Conservation (phyloP, 92 coral and sea anemone genomes). For the Umimayanthus chanpuru region DNA sequence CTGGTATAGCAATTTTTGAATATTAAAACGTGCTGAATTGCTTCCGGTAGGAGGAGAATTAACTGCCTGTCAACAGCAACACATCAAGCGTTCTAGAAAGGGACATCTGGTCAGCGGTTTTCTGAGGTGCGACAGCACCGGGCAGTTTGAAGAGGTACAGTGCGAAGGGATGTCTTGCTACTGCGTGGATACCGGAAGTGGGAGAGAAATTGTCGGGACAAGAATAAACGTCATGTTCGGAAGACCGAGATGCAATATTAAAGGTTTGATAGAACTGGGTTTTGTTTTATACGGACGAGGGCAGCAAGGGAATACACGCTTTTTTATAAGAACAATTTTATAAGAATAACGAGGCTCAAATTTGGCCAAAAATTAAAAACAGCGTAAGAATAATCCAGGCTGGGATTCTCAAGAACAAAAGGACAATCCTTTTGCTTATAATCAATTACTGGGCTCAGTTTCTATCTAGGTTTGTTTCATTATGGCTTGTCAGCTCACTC, state of each 20-base stretch:
- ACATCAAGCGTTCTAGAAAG: constrained; percentile 51
- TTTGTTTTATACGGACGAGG: background rate
- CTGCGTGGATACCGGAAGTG: constrained; percentile 74
- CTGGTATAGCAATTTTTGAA: no score
- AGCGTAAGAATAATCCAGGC: no score
- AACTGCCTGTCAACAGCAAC: constrained; percentile 68
- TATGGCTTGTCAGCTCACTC: background rate
- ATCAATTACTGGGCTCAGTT: no score
- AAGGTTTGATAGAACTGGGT: constrained; percentile 42
- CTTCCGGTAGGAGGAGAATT: constrained; percentile 47
- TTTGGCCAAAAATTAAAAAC: no score
- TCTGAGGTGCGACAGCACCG: constrained; percentile 64
- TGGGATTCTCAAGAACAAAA: no score
- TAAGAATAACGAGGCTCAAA: no score
- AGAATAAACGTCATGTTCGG: constrained; percentile 56
- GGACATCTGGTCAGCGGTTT: constrained; percentile 37
- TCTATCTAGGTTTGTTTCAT: background rate
- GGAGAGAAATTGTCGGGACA: constrained; percentile 57
- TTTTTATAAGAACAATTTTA: no score
- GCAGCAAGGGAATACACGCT: background rate
- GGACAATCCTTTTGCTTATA: no score
- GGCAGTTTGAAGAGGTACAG: constrained; percentile 66
- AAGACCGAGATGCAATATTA: constrained; percentile 64
- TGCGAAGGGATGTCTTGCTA: constrained; percentile 67
- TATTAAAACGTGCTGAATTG: background rate